phyloP scores from a whole-genome alignment of 2,888 invertebrate species.

The Xanthorhoe spadicearia region DNA sequence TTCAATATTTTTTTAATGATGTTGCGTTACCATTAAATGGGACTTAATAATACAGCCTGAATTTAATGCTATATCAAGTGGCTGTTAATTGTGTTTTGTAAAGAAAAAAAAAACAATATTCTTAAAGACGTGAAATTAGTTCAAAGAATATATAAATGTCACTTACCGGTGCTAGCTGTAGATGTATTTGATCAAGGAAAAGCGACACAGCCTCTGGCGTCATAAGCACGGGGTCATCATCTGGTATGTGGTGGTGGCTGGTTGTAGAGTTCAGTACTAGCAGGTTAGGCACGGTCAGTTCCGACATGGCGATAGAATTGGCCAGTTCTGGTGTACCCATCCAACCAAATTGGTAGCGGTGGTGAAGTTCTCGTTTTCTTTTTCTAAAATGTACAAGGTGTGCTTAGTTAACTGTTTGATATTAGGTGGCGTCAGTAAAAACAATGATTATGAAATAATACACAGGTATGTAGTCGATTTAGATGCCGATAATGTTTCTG shows the following conservation, averaged over 20 bases:
- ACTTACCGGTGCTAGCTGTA: slow-evolving; percentile 91
- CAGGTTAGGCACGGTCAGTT: slow-evolving; percentile 92
- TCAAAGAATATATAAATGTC: neutral
- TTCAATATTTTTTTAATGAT: too few relatives aligned
- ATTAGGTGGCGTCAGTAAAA: neutral
- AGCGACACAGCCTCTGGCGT: slow-evolving; percentile 90
- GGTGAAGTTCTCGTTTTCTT: slow-evolving; percentile 90
- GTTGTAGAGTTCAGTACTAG: slow-evolving; percentile 96
- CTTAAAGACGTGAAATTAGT: too few relatives aligned
- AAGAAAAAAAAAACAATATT: too few relatives aligned
- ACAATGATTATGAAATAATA: neutral
- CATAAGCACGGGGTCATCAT: slow-evolving; percentile 91
- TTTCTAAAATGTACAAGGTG: slow-evolving; percentile 54
- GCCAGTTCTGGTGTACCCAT: slow-evolving; percentile 95
- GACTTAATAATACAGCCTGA: too few relatives aligned
- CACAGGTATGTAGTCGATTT: neutral
- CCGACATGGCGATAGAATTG: slow-evolving; percentile 96
- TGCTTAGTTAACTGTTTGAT: neutral
- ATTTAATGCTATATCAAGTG: too few relatives aligned
- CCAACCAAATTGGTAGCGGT: slow-evolving; percentile 97
- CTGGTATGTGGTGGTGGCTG: slow-evolving; percentile 96
- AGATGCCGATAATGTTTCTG: too few relatives aligned
- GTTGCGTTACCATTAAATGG: too few relatives aligned
- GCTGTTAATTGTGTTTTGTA: neutral
- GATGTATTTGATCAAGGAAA: slow-evolving; percentile 91